Conservation (phyloP, 2,888 invertebrate species). For the Agrenia bidenticulata region DNA sequence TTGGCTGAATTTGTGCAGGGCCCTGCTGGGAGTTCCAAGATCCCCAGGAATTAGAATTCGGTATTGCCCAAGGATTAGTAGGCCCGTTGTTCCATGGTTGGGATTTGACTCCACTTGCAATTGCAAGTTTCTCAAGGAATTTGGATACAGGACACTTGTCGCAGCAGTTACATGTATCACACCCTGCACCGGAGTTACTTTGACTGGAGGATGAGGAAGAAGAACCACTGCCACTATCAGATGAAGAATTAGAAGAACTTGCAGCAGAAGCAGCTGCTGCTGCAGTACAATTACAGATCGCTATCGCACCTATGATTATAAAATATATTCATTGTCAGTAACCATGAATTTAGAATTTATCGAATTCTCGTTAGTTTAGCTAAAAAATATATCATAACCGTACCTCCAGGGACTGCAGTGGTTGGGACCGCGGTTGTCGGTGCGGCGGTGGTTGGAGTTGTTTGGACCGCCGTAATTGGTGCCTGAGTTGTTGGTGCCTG, state of each 20-base stretch:
- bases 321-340: too few species aligned
- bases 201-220: too few species aligned
- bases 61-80: neutral
- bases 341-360: too few species aligned
- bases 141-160: constrained; percentile 7
- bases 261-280: too few species aligned
- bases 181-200: too few species aligned
- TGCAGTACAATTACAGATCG: too few species aligned
- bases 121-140: constrained; percentile 1
- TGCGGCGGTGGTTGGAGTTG: neutral
- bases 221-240: too few species aligned
- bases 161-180: constrained; percentile 8
- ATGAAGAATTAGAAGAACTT: too few species aligned
- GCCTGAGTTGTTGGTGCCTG: neutral
- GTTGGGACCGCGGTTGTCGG: neutral
- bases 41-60: neutral
- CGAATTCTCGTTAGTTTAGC: too few species aligned
- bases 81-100: neutral
- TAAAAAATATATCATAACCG: too few species aligned
- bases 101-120: neutral
- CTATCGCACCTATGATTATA: too few species aligned
- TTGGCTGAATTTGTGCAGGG: neutral
- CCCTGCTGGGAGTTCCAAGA: neutral
- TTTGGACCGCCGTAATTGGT: neutral
- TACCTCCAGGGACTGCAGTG: neutral